Base-by-base conservation (phyloP, 2,113 vertebrate genomes). In the Oxygymnocypris stewartii region DNA sequence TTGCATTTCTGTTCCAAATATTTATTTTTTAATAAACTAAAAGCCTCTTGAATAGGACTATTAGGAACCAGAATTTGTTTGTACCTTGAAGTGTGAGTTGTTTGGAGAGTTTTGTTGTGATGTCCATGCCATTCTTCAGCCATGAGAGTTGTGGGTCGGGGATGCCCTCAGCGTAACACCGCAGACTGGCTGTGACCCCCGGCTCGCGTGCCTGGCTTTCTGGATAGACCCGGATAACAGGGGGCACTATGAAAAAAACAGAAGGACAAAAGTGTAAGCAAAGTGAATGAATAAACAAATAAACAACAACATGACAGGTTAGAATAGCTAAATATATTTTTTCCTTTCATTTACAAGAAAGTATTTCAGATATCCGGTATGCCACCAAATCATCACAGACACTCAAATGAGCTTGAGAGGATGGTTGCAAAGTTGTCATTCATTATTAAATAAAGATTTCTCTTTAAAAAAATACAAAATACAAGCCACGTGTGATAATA, bases 91-190 rank as follows among this genome's bases (percentile, higher is more conserved):
- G 95, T 11, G 97, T 98, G 89, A 99, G 95, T 85, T 99, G 98
- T 88, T 99, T 99, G 89, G 98, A 99, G 85, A 99, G 93, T 90
- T 98, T 97, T 3, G 94, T 94, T 14, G 95, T 94, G 86, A 99
- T 99, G 91, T 99, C 97, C 91, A 98, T 95, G 91, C 98, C 98
- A 28, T 99, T 99, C 92, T 99, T 99, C 90, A 99, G 91, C 98
- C 98, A 99, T 11, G 94, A 92, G 86, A 99, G 96, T 75, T 96
- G 95, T n/a, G 98, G 98, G 65, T 92, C 94, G 10, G 98, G 98
- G 84, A 99, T 96, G 59, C 98, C 98, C 87, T 99, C 97, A 2
- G 98, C 97, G 0, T 99, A 96, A 90, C 98, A 99, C 69, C 97
- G 94, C 49, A 99, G 96, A 87, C 97, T 98, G 28, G 98, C 98